Percentiles rank a stretch among this genome's conserved stretches.
Conservation (phyloP, 1,140 invertebrate genomes). For the Elymnias hypermnestra region DNA sequence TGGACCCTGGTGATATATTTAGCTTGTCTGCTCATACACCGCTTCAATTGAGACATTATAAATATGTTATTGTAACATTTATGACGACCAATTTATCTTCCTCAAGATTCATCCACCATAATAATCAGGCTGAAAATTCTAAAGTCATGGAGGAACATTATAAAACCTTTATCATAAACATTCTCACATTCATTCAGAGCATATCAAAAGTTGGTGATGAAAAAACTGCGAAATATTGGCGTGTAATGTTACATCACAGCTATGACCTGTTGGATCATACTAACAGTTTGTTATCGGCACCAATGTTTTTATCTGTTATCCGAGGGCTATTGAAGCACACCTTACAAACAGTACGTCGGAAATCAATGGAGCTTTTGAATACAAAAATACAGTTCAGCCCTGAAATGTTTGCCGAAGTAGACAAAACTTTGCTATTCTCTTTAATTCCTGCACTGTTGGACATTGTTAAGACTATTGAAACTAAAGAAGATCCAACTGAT, state of each 20-base stretch:
- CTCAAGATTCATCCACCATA: slow-evolving; percentile 81
- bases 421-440: slow-evolving; percentile 71
- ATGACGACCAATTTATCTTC: slow-evolving; percentile 81
- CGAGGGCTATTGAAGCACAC: slow-evolving; percentile 83
- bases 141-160: slow-evolving; percentile 78
- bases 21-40: slow-evolving; percentile 80
- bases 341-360: slow-evolving; percentile 82
- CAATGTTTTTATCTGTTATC: slow-evolving; percentile 86
- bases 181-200: slow-evolving; percentile 81
- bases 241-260: slow-evolving; percentile 83
- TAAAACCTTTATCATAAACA: slow-evolving; percentile 81
- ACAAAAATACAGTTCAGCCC: slow-evolving; percentile 83
- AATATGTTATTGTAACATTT: slow-evolving; percentile 85
- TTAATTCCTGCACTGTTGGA: slow-evolving; percentile 79
- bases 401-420: slow-evolving; percentile 77
- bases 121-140: slow-evolving; percentile 67
- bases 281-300: slow-evolving; percentile 86
- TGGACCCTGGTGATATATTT: slow-evolving; percentile 78
- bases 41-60: slow-evolving; percentile 88
- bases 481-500: slow-evolving; percentile 39
- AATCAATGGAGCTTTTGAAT: slow-evolving; percentile 90
- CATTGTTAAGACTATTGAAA: slow-evolving; percentile 79
- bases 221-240: slow-evolving; percentile 86
- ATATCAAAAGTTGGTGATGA: slow-evolving; percentile 79
- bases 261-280: slow-evolving; percentile 87